phyloP scores from a whole-genome alignment of 2,113 vertebrate genomes.

The Zapornia atra region DNA sequence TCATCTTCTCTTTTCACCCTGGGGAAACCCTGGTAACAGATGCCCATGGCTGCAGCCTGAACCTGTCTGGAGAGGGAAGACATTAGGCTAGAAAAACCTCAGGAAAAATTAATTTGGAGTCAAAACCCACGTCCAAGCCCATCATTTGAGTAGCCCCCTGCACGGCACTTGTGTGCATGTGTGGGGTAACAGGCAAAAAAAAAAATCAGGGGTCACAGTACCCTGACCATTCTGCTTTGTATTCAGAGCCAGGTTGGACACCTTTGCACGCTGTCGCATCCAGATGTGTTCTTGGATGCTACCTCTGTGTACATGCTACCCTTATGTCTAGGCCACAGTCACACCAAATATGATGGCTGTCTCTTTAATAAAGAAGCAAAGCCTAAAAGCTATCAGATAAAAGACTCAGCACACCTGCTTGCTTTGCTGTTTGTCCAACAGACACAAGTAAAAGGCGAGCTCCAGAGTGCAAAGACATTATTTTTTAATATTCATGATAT shows the following conservation, averaged over 20 bases:
- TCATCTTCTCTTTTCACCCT: not conserved
- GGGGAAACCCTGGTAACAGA: not conserved
- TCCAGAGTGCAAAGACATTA: not conserved
- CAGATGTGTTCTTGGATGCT: not conserved
- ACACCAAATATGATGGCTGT: not conserved
- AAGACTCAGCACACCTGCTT: not conserved
- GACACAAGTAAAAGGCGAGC: not conserved
- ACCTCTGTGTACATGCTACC: not conserved
- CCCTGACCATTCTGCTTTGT: not conserved
- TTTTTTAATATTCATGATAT: not conserved
- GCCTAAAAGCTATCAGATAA: not conserved
- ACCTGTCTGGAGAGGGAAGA: not conserved
- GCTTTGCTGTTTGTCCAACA: not conserved
- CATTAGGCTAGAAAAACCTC: not conserved
- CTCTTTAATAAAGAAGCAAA: not conserved
- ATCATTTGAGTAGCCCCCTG: rapidly evolving
- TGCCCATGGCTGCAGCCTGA: not conserved
- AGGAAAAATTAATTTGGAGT: not conserved
- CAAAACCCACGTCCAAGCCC: not conserved
- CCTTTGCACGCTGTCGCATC: not conserved
- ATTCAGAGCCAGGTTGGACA: not conserved
- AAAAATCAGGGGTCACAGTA: not conserved
- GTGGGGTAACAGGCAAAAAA: not conserved
- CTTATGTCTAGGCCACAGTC: not conserved
- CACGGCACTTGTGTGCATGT: rapidly evolving